Evolutionary conservation across 2,888 invertebrate genomes (phyloP).

Genomic region (Toxonevra muliebris): DNA sequence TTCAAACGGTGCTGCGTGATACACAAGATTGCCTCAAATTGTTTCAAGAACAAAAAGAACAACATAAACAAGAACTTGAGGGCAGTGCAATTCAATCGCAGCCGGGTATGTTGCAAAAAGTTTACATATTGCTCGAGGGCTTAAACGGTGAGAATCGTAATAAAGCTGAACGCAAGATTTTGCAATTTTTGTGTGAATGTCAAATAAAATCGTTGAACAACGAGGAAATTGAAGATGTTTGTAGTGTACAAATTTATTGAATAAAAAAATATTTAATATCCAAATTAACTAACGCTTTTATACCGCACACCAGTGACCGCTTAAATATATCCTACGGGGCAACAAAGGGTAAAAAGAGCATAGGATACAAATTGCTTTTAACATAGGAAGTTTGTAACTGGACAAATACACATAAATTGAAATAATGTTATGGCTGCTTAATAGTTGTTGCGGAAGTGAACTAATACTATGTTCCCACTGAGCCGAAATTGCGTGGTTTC

Average conservation of each 20-base stretch:
- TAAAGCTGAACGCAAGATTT: slow-evolving; percentile 55
- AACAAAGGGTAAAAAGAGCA: too few species aligned
- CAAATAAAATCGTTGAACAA: slow-evolving; percentile 57
- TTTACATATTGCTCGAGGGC: slow-evolving; percentile 46
- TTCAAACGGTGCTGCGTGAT: slow-evolving; percentile 54
- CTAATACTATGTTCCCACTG: too few species aligned
- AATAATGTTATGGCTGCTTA: too few species aligned
- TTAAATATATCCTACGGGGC: too few species aligned
- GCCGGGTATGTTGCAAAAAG: slow-evolving; percentile 45
- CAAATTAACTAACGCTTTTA: too few species aligned
- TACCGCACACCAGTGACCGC: too few species aligned
- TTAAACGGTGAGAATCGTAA: slow-evolving; percentile 44
- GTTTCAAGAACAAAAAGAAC: slow-evolving; percentile 39
- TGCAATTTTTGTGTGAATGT: slow-evolving; percentile 59
- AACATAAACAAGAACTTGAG: slow-evolving; percentile 38
- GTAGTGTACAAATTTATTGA: slow-evolving; percentile 37
- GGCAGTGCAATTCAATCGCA: slow-evolving; percentile 29
- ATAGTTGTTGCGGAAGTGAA: too few species aligned
- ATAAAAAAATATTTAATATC: neutral
- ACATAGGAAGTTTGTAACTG: too few species aligned
- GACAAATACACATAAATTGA: too few species aligned
- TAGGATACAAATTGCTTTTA: too few species aligned
- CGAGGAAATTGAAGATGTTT: slow-evolving; percentile 55
- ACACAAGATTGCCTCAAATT: slow-evolving; percentile 50
- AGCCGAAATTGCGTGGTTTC: too few species aligned